Percentiles rank a stretch among this genome's conserved stretches.
Evolutionary conservation across 2,888 invertebrate genomes (phyloP).

Genomic region (Hydropsyche betteni): DNA sequence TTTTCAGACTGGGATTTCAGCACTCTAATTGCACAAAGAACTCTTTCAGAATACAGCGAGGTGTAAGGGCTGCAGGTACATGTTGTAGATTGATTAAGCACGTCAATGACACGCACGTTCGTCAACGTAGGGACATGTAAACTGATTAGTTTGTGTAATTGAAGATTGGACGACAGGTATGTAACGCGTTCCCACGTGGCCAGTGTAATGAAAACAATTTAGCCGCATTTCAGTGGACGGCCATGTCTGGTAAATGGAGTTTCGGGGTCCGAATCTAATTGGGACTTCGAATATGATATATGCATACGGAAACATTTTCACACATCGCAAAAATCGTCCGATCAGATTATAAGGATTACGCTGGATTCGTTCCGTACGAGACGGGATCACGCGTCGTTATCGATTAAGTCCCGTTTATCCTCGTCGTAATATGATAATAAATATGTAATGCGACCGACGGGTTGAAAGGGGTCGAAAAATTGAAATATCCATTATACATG

Average conservation of each 20-base stretch:
- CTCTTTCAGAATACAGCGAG: too few species aligned
- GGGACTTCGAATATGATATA: too few species aligned
- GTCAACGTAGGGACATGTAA: too few species aligned
- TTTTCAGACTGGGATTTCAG: slow-evolving; percentile 2
- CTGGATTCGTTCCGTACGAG: background rate
- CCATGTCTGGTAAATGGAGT: background rate
- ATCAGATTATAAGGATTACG: background rate
- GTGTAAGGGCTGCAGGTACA: too few species aligned
- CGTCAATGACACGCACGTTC: slow-evolving; percentile 14
- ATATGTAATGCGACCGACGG: slow-evolving; percentile 28
- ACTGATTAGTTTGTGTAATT: too few species aligned
- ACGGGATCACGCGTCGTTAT: slow-evolving; percentile 8
- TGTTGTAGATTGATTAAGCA: background rate
- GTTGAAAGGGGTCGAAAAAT: background rate
- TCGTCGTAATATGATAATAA: slow-evolving; percentile 10
- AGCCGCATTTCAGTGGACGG: background rate
- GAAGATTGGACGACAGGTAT: too few species aligned
- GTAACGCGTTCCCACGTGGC: background rate
- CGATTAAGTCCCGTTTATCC: background rate
- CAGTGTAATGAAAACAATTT: background rate
- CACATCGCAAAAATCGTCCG: background rate
- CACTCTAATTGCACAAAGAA: background rate
- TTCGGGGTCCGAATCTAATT: too few species aligned
- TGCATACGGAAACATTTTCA: background rate
- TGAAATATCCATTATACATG: background rate